Evolutionary conservation across 2,888 invertebrate species (phyloP).

Genomic region (Ormyrus thymus): DNA sequence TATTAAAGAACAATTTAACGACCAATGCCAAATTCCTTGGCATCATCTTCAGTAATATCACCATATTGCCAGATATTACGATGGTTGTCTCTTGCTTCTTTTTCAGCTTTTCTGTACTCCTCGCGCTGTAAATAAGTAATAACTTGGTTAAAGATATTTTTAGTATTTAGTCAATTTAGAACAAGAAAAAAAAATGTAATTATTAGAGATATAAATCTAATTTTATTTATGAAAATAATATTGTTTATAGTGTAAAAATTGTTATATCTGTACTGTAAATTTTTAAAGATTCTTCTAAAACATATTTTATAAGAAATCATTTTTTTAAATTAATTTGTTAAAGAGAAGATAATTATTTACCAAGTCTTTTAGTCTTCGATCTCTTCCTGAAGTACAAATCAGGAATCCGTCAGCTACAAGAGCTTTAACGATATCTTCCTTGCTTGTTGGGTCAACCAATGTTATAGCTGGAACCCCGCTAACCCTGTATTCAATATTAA

Average conservation of each 20-base stretch:
- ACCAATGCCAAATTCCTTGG: constrained; percentile 60
- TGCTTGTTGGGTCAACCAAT: constrained; percentile 78
- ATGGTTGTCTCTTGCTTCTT: constrained; percentile 89
- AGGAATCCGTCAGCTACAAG: constrained; percentile 91
- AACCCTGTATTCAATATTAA: constrained; percentile 88
- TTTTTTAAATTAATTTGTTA: background rate
- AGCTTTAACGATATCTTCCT: constrained; percentile 84
- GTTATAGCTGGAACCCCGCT: constrained; percentile 77
- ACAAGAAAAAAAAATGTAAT: too few species aligned
- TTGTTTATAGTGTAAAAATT: background rate
- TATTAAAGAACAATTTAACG: constrained; percentile 60
- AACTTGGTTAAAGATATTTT: too few species aligned
- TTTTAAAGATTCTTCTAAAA: background rate
- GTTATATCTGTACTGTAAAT: background rate
- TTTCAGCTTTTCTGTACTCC: constrained; percentile 91
- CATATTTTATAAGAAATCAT: too few species aligned
- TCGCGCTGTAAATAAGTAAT: constrained; percentile 76
- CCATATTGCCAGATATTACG: constrained; percentile 98
- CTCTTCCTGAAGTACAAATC: constrained; percentile 87
- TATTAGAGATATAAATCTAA: too few species aligned
- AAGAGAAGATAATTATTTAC: constrained; percentile 73
- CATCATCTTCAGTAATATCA: constrained; percentile 97
- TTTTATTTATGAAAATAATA: too few species aligned
- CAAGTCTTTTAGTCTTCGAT: constrained; percentile 87
- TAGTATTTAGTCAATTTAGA: too few species aligned